Percentiles rank a stretch among this genome's conserved stretches.
These are phyloP conservation scores for Anguilla obscura DNA, from an alignment of 2,797 vertebrate species.

Conservation along the genomic window DNA sequence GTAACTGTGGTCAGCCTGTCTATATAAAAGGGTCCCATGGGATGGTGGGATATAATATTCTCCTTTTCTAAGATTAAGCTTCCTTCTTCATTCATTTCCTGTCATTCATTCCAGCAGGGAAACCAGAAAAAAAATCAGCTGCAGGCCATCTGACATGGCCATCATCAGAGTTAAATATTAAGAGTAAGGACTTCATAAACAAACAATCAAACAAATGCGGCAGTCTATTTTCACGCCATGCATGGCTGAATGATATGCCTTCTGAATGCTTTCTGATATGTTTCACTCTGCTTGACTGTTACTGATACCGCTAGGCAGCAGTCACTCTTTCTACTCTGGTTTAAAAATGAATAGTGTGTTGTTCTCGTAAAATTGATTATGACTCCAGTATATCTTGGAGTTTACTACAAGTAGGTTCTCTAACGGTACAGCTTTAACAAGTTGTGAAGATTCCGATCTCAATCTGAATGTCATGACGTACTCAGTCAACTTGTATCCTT, in stretches of 20 bases:
- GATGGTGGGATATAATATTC: neutral
- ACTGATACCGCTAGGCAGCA: neutral
- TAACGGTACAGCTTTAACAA: neutral
- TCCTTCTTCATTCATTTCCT: neutral
- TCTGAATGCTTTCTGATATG: neutral
- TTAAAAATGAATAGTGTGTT: neutral
- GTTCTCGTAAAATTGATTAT: neutral
- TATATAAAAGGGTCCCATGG: neutral
- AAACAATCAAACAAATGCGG: neutral
- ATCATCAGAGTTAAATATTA: neutral
- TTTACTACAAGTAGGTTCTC: neutral
- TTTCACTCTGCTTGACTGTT: neutral
- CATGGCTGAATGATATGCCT: neutral
- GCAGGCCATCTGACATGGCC: neutral
- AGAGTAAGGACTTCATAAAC: neutral
- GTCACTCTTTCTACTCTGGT: neutral
- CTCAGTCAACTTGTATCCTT: too few relatives aligned
- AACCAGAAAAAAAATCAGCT: neutral
- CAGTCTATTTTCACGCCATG: neutral
- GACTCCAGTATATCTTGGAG: neutral
- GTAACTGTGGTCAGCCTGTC: neutral
- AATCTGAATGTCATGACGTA: too few relatives aligned
- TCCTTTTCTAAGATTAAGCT: neutral
- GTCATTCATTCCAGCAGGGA: neutral
- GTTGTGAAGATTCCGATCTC: too few relatives aligned